These are phyloP conservation scores for Menidia beryllina DNA, from an alignment of 2,113 vertebrate genomes.

Conservation along the genomic window DNA sequence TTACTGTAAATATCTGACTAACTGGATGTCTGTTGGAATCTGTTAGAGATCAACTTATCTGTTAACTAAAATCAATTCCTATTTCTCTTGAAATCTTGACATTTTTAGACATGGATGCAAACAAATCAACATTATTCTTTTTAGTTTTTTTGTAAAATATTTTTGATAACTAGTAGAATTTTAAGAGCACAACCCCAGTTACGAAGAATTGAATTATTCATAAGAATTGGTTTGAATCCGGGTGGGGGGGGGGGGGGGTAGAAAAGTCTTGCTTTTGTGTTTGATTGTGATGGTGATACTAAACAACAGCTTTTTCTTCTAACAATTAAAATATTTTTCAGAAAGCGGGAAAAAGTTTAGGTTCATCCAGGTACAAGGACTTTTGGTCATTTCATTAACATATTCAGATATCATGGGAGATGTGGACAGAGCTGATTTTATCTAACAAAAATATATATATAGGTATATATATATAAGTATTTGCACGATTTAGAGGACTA, in stretches of 20 bases:
- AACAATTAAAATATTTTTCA: too few relatives aligned
- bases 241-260: too few relatives aligned
- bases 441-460: too few relatives aligned
- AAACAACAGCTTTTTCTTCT: too few relatives aligned
- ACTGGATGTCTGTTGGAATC: background rate
- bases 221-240: too few relatives aligned
- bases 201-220: background rate
- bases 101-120: background rate
- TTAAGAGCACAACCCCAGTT: background rate
- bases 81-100: too few relatives aligned
- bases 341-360: too few relatives aligned
- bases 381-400: too few relatives aligned
- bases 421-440: background rate
- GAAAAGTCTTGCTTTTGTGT: too few relatives aligned
- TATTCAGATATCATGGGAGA: background rate
- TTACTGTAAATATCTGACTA: background rate
- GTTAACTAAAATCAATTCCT: too few relatives aligned
- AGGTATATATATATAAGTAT: constrained; percentile 2
- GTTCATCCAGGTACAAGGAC: background rate
- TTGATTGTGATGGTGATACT: too few relatives aligned
- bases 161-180: background rate
- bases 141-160: background rate
- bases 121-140: background rate
- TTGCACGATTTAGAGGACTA: background rate
- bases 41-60: background rate